Base-by-base conservation (phyloP, 2,888 invertebrate genomes). In the Amphipoea lucens region DNA sequence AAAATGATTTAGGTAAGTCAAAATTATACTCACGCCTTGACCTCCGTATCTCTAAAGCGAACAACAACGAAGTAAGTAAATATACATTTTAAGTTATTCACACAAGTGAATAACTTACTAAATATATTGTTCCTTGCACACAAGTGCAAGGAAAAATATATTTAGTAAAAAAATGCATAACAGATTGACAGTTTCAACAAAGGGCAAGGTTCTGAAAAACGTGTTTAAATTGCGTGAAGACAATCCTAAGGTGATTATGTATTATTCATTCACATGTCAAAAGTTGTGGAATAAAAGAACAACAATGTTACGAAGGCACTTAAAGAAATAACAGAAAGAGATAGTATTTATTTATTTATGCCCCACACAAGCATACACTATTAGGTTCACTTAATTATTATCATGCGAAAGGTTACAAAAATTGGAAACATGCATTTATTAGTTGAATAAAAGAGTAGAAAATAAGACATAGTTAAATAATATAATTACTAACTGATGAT, bases 401-500 rank as follows among this genome's bases (percentile, higher is more conserved):
- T 11, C 11, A 42, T 12, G 17, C 6, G 7, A 72, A 51, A 9
- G 6, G 7, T 29, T 42, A 29, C 4, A 36, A 45, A 36, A 36
- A 2, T 12, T 4, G 4, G 12, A 29, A 60, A 20, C 0, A 36
- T 45, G 20, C 3, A 57, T 36, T 2, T 20, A 29, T 51, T 36
- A 70, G n/a, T n/a, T 17, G 2, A 71, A 45, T 54, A 51, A 3
- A 6, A 80, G 40, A 23, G 12, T 40, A 29, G 66, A 75, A 80
- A 60, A 62, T 36, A 77, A 69, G 48, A 82, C 17, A 54, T 51
- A 65, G 23, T 40, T 57, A 67, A 57, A 74, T 6, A 65, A 78
- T 62, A 63, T 68, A 42, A 57, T 66, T 76, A 79, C 88, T 84
- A 84, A 91, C 91, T 78, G 86, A 66, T 75, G 90, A 84, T 9